phyloP scores from a whole-genome alignment of 2,888 invertebrate species.

The Athalia circularis region DNA sequence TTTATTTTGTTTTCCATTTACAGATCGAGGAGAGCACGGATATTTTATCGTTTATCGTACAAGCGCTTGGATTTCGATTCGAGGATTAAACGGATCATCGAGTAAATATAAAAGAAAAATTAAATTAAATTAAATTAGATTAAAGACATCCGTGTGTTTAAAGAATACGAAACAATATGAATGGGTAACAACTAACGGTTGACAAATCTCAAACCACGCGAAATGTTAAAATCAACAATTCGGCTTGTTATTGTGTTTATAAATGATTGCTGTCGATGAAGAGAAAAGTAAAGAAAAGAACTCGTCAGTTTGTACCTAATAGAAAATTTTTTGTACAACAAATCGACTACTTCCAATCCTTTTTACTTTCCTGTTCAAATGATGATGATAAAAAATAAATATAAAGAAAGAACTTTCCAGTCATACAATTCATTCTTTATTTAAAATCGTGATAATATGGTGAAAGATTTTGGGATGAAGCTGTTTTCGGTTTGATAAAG shows the following conservation, averaged over 20 bases:
- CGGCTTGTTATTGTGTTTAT: not conserved
- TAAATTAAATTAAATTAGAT: not conserved
- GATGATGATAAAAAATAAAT: too few relatives aligned
- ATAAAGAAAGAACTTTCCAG: too few relatives aligned
- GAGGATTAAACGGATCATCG: constrained; percentile 49
- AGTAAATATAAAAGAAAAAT: not conserved
- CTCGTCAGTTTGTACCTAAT: too few relatives aligned
- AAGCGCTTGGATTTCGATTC: constrained; percentile 83
- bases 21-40: constrained; percentile 96
- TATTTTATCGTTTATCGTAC: constrained; percentile 88
- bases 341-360: too few relatives aligned
- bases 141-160: constrained; percentile 2
- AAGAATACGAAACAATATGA: not conserved
- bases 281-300: not conserved
- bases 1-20: constrained; percentile 65
- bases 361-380: too few relatives aligned
- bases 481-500: too few relatives aligned
- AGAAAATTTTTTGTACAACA: too few relatives aligned
- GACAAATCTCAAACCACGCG: constrained; percentile 15
- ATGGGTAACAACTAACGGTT: not conserved
- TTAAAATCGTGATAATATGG: too few relatives aligned
- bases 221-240: too few relatives aligned
- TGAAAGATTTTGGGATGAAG: too few relatives aligned
- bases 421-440: too few relatives aligned
- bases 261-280: constrained; percentile 7